phyloP scores from a whole-genome alignment of 2,888 invertebrate genomes.

The Pachydiplax longipennis region DNA sequence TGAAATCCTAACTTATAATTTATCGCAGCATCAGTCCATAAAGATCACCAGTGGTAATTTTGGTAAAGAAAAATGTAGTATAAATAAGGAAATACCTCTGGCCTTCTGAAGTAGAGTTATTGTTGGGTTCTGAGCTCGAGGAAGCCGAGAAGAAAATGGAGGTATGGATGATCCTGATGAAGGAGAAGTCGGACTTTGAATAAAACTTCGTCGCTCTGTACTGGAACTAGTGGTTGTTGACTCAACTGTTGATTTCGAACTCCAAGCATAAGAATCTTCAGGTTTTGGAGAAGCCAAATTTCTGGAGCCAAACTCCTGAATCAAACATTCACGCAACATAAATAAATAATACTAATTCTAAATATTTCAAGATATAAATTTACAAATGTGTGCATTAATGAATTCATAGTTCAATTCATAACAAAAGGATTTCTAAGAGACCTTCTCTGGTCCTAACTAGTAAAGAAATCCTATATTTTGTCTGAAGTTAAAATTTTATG shows the following conservation, averaged over 20 bases:
- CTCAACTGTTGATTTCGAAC: neutral
- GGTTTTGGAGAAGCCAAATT: neutral
- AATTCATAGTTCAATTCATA: too few relatives aligned
- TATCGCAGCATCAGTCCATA: too few relatives aligned
- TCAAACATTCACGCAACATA: neutral
- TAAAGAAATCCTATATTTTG: too few relatives aligned
- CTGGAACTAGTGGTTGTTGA: conserved; percentile 36
- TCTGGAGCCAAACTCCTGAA: neutral
- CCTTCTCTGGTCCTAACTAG: too few relatives aligned
- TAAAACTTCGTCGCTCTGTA: conserved; percentile 6
- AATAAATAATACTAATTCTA: neutral
- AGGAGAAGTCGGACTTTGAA: conserved; percentile 36
- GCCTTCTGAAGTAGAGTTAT: conserved; percentile 88
- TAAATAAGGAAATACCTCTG: conserved; percentile 69
- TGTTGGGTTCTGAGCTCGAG: conserved; percentile 84
- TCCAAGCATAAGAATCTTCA: conserved; percentile 46
- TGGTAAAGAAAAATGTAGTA: neutral
- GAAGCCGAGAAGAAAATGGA: conserved; percentile 60
- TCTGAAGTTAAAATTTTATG: too few relatives aligned
- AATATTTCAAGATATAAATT: too few relatives aligned
- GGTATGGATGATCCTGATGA: conserved; percentile 42
- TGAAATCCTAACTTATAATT: too few relatives aligned
- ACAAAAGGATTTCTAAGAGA: too few relatives aligned
- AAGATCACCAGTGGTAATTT: too few relatives aligned
- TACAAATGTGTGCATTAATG: too few relatives aligned